These are phyloP conservation scores for Heliconius congener DNA, from an alignment of 1,140 invertebrate species.

Conservation along the genomic window DNA sequence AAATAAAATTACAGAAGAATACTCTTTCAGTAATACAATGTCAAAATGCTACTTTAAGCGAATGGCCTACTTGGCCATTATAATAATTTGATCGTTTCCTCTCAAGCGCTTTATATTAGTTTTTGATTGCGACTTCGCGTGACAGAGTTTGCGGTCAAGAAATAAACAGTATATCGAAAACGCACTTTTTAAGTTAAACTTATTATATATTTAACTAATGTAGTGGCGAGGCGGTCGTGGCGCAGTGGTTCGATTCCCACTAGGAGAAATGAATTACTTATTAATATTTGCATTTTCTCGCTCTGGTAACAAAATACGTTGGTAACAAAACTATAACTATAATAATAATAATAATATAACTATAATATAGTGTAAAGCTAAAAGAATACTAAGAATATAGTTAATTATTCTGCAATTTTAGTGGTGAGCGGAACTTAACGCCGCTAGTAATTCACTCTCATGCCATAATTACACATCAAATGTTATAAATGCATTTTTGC, in stretches of 20 bases:
- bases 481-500: not conserved
- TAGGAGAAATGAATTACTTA: no score
- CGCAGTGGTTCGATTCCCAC: no score
- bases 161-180: not conserved
- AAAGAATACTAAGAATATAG: no score
- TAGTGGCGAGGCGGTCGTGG: no score
- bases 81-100: constrained; percentile 18
- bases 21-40: not conserved
- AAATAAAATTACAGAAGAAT: not conserved
- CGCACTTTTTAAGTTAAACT: not conserved
- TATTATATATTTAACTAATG: constrained; percentile 9
- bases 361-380: no score
- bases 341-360: no score
- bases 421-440: no score
- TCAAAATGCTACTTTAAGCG: not conserved
- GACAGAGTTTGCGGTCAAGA: constrained; percentile 15
- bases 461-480: not conserved
- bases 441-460: not conserved
- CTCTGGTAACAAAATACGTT: no score
- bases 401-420: no score
- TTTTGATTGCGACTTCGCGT: constrained; percentile 26
- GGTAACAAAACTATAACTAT: no score
- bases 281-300: no score
- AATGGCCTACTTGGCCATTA: constrained; percentile 16
- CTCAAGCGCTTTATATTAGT: constrained; percentile 15